These are phyloP conservation scores for Didymodactylos carnosus DNA, from an alignment of 2,888 invertebrate species.

Conservation along the genomic window DNA sequence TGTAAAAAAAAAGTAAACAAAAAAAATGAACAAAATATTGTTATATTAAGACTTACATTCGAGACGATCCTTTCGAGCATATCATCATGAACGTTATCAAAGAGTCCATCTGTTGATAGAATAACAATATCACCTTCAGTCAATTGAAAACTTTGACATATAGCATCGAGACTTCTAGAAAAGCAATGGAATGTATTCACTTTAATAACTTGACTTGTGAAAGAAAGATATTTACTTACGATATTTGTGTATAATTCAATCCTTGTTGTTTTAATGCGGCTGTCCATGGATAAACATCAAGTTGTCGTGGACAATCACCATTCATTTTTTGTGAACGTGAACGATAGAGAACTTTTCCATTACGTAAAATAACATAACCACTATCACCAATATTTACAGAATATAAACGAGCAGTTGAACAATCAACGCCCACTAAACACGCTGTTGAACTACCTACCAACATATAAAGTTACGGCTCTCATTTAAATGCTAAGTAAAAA, in stretches of 20 bases:
- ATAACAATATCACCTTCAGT: conserved; percentile 9
- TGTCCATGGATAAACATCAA: conserved; percentile 14
- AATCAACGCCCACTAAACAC: conserved; percentile 4
- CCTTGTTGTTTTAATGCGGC: conserved; percentile 1
- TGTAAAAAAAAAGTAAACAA: not conserved
- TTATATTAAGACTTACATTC: not conserved
- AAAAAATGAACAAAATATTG: too few species aligned
- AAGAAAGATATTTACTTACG: not conserved
- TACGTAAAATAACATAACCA: conserved; percentile 5
- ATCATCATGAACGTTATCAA: conserved; percentile 3
- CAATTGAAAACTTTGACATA: not conserved
- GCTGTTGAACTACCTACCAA: conserved; percentile 10
- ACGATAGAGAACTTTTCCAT: not conserved
- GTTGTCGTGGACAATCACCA: conserved; percentile 9
- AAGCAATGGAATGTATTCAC: too few species aligned
- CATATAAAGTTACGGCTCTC: not conserved
- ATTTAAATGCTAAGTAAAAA: not conserved
- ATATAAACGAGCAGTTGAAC: not conserved
- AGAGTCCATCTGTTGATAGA: conserved; percentile 13
- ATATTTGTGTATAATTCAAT: conserved; percentile 2
- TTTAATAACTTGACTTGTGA: not conserved
- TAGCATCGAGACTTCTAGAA: not conserved
- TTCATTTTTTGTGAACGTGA: conserved; percentile 7
- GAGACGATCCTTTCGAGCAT: conserved; percentile 1
- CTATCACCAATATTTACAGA: conserved; percentile 12